Percentiles rank a stretch among this genome's conserved stretches.
Evolutionary conservation across 23 tunicate genomes (phyloP).

Genomic region (Styela plicata): DNA sequence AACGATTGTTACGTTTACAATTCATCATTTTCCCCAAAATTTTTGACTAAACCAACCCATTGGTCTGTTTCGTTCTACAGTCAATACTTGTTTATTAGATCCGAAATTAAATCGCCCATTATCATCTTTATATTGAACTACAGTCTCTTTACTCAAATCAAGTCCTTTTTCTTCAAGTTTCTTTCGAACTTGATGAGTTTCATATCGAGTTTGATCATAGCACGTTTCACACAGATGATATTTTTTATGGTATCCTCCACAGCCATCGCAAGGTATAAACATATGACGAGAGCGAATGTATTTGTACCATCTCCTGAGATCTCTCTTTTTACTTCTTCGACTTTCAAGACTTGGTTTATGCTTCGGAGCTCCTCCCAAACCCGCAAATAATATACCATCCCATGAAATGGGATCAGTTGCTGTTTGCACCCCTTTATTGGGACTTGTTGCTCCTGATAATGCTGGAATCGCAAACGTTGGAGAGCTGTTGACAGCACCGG

Average conservation of each 20-base stretch:
- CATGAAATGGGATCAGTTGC: conserved; percentile 4
- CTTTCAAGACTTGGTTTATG: conserved; percentile 30
- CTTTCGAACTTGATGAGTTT: conserved; percentile 59
- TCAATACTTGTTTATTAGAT: neutral
- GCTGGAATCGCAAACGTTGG: too few species aligned
- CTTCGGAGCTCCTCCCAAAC: conserved; percentile 21
- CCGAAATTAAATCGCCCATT: conserved; percentile 11
- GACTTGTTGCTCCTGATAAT: too few species aligned
- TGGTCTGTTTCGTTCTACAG: conserved; percentile 61
- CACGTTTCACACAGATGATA: conserved; percentile 74
- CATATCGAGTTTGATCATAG: conserved; percentile 89
- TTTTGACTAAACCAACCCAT: conserved; percentile 80
- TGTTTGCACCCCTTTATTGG: too few species aligned
- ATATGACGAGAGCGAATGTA: conserved; percentile 50
- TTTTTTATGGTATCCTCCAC: conserved; percentile 72
- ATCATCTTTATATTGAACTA: conserved; percentile 75
- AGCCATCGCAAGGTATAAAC: conserved; percentile 51
- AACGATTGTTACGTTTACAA: too few species aligned
- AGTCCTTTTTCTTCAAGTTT: conserved; percentile 37
- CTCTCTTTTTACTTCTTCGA: conserved; percentile 7
- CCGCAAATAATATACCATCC: conserved; percentile 22
- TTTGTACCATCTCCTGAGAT: conserved; percentile 12
- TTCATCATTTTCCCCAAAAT: conserved; percentile 38
- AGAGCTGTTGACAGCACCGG: too few species aligned
- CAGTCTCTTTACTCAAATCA: conserved; percentile 57